Evolutionary conservation across 2,113 vertebrate species (phyloP).

Genomic region (Dipodomys stephensi): DNA sequence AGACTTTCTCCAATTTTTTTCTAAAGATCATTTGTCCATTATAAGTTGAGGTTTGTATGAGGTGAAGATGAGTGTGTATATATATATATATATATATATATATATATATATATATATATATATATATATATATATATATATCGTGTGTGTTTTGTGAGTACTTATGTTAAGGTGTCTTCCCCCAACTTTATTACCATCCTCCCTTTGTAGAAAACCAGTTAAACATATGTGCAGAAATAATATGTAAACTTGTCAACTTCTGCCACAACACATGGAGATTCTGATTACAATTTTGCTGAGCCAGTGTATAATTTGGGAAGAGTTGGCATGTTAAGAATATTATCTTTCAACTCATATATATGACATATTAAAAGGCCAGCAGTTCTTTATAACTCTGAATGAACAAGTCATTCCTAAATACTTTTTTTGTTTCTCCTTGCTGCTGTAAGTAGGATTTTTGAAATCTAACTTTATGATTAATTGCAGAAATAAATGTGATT

Average conservation of each 20-base stretch:
- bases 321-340: not conserved
- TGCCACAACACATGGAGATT: not conserved
- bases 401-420: not conserved
- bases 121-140: no score
- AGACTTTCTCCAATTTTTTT: not conserved
- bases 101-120: no score
- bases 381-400: not conserved
- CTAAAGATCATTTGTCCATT: not conserved
- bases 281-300: conserved; percentile 35
- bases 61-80: not conserved
- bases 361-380: not conserved
- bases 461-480: conserved; percentile 23
- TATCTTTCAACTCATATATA: not conserved
- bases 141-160: not conserved
- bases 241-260: not conserved
- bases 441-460: not conserved
- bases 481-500: not conserved
- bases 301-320: not conserved
- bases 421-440: not conserved
- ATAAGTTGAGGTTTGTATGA: not conserved
- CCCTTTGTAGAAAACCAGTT: conserved; percentile 4
- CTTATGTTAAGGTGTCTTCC: not conserved
- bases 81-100: no score
- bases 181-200: not conserved
- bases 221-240: not conserved